Base-by-base conservation (phyloP, 2,888 invertebrate species). In the Congeria kusceri region DNA sequence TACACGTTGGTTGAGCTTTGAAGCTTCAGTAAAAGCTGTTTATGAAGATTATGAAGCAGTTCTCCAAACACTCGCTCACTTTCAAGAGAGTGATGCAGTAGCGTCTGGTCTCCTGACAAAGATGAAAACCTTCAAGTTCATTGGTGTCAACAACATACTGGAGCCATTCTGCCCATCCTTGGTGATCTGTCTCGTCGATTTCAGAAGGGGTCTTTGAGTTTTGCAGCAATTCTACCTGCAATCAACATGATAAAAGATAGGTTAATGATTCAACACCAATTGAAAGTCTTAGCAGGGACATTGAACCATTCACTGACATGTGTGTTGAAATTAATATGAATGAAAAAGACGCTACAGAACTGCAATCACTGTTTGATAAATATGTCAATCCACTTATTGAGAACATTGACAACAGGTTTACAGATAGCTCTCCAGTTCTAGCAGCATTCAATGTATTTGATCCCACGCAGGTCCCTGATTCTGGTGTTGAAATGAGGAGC, bases 1-100 rank as follows among this genome's bases (percentile, higher is more conserved):
- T 7, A 82, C 85, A 20, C 25, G 83, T n/a, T 86, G 82, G 83
- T 58, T 82, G 39, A 84, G 83, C 46, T 68, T 86, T 57, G 82
- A 84, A n/a, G 62, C 71, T 15, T 57, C 81, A 56, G 70, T 80
- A 1, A 66, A 64, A 32, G 72, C 79, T 29, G 62, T 80, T 0
- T 68, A 28, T 57, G n/a, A 56, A n/a, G 69, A 80, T 23, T 68
- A 70, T 25, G 62, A 63, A 29, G 69, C 77, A n/a, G 28, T 83
- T 3, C 28, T 80, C 3, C 71, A 73, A 59, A 64, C 69, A 15
- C 23, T 77, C 23, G 53, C 61, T 32, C 58, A 57, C 9, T 64
- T 68, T 39, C n/a, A 74, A 25, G 18, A 67, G 23, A 23, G 39
- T 18, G 74, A 81, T 39, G 68, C 67, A 57, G 32, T 32, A 7